Conservation (phyloP, 2,888 invertebrate genomes). For the Bombyx huttoni region DNA sequence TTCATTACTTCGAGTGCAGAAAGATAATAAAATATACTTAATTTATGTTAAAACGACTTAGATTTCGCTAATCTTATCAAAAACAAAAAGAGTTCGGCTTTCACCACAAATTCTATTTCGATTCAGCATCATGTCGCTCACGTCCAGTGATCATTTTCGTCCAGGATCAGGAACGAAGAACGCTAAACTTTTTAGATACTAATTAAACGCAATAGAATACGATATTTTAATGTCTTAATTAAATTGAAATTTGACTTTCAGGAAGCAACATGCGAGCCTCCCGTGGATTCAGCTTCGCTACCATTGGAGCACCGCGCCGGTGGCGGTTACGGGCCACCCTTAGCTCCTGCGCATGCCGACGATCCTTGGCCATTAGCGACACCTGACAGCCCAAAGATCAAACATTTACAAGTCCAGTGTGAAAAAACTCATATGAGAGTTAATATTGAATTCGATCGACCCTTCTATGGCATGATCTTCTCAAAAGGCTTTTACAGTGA, state of each 20-base stretch:
- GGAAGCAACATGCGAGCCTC: slow-evolving; percentile 84
- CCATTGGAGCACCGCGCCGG: slow-evolving; percentile 86
- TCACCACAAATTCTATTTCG: too few relatives aligned
- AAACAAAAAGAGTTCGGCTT: too few relatives aligned
- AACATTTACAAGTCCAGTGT: slow-evolving; percentile 93
- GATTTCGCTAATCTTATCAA: too few relatives aligned
- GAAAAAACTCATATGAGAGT: slow-evolving; percentile 97
- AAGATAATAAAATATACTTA: background rate
- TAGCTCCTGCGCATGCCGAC: slow-evolving; percentile 74
- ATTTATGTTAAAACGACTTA: too few relatives aligned
- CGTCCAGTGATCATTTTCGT: too few relatives aligned
- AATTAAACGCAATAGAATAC: background rate
- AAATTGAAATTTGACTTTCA: slow-evolving; percentile 47
- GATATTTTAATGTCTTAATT: background rate
- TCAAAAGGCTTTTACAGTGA: slow-evolving; percentile 95
- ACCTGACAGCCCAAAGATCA: slow-evolving; percentile 93
- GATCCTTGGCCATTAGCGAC: slow-evolving; percentile 92
- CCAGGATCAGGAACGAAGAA: too few relatives aligned
- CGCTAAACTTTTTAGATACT: background rate
- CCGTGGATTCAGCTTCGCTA: slow-evolving; percentile 84
- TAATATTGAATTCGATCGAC: slow-evolving; percentile 94
- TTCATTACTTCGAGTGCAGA: background rate
- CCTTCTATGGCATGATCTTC: slow-evolving; percentile 96
- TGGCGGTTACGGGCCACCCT: slow-evolving; percentile 82
- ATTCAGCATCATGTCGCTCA: too few relatives aligned